Percentiles rank a stretch among this genome's conserved stretches.
Evolutionary conservation across 2,797 vertebrate genomes (phyloP).

Genomic region (Rhinophrynus dorsalis): DNA sequence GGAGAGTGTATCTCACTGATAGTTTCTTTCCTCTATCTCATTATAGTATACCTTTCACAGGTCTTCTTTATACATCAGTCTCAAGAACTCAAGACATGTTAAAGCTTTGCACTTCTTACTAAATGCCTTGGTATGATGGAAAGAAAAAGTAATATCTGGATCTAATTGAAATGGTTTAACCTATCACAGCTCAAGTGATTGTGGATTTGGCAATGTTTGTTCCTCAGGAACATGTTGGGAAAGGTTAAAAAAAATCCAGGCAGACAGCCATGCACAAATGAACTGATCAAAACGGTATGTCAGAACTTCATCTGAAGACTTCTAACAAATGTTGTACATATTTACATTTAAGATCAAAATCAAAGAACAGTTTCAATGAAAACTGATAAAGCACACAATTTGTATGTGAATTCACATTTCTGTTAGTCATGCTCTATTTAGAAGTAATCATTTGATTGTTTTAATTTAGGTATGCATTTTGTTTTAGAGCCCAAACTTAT

Average conservation of each 20-base stretch:
- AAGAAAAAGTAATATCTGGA: not conserved
- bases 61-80: too few relatives aligned
- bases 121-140: too few relatives aligned
- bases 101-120: too few relatives aligned
- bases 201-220: not conserved
- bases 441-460: constrained; percentile 55
- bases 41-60: too few relatives aligned
- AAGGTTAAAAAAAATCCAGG: not conserved
- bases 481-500: constrained; percentile 49
- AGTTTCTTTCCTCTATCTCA: too few relatives aligned
- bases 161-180: not conserved
- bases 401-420: constrained; percentile 5
- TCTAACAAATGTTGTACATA: constrained; percentile 14
- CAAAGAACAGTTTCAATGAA: constrained; percentile 15
- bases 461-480: constrained; percentile 61
- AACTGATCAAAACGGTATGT: constrained; percentile 25
- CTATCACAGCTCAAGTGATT: constrained; percentile 8
- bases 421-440: constrained; percentile 36
- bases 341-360: constrained; percentile 31
- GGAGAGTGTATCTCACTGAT: too few relatives aligned
- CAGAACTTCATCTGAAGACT: not conserved
- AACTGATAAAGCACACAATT: constrained; percentile 21
- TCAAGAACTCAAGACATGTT: too few relatives aligned
- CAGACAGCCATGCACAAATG: constrained; percentile 3
- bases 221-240: constrained; percentile 7